A percentile compares a stretch with the other conserved stretches of the same genome.
Conservation (phyloP, 2,797 vertebrate genomes). For the Apogon talboti region DNA sequence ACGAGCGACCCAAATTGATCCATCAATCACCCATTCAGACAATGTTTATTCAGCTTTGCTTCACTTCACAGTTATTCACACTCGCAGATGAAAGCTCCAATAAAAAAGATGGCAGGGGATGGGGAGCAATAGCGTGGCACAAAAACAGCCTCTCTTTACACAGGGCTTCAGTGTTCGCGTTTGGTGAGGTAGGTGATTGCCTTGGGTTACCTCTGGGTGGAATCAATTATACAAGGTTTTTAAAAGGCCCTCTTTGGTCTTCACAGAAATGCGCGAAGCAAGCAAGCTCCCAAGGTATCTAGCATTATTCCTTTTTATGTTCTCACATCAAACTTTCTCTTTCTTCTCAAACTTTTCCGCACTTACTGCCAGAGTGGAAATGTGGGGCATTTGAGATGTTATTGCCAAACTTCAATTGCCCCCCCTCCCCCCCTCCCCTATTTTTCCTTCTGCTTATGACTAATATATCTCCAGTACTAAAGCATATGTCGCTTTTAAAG, state of each 20-base stretch:
- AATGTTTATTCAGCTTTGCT: slow-evolving; percentile 74
- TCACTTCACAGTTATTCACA: slow-evolving; percentile 64
- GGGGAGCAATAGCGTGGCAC: slow-evolving; percentile 32
- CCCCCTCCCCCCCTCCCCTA: neutral
- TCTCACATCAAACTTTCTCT: slow-evolving; percentile 71
- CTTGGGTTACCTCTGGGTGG: slow-evolving; percentile 73
- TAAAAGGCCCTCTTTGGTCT: slow-evolving; percentile 72
- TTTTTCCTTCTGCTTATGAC: slow-evolving; percentile 45
- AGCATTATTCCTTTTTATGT: slow-evolving; percentile 73
- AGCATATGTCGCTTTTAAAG: slow-evolving; percentile 63
- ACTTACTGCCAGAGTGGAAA: slow-evolving; percentile 64
- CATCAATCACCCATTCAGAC: slow-evolving; percentile 76
- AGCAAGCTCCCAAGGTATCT: slow-evolving; percentile 63
- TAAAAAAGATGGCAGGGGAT: slow-evolving; percentile 49
- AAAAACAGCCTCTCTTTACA: slow-evolving; percentile 51
- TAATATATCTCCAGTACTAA: slow-evolving; percentile 64
- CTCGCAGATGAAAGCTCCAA: slow-evolving; percentile 62
- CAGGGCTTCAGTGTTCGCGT: slow-evolving; percentile 44
- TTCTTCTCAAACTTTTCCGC: slow-evolving; percentile 74
- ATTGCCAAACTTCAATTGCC: slow-evolving; percentile 63
- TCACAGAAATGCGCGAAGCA: slow-evolving; percentile 51
- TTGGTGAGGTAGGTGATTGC: slow-evolving; percentile 65
- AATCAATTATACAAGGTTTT: slow-evolving; percentile 77
- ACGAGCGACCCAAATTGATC: slow-evolving; percentile 70
- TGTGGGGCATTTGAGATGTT: slow-evolving; percentile 71